These are phyloP conservation scores for Drosophila dives DNA, from an alignment of 2,888 invertebrate genomes.

Conservation along the genomic window DNA sequence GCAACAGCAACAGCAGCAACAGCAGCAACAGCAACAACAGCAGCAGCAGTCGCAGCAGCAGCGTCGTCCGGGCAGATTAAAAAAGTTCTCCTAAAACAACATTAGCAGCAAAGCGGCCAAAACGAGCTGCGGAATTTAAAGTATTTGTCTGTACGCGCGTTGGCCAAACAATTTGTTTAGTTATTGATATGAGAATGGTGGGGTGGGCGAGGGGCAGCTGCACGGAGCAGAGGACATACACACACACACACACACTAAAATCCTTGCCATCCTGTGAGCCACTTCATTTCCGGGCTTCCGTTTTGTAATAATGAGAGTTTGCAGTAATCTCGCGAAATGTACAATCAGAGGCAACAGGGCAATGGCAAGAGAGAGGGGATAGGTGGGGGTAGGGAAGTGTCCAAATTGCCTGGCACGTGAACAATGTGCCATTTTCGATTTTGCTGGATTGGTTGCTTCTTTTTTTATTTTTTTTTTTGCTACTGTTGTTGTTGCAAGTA, in stretches of 20 bases:
- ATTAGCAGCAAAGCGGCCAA: slow-evolving; percentile 62
- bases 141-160: slow-evolving; percentile 68
- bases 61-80: slow-evolving; percentile 68
- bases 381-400: background rate
- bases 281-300: slow-evolving; percentile 81
- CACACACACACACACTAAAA: slow-evolving; percentile 14
- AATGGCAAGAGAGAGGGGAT: background rate
- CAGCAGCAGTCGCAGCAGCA: slow-evolving; percentile 27
- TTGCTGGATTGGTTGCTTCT: slow-evolving; percentile 43
- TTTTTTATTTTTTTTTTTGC: background rate
- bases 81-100: slow-evolving; percentile 79
- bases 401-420: slow-evolving; percentile 64
- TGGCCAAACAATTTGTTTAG: slow-evolving; percentile 78
- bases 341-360: slow-evolving; percentile 55
- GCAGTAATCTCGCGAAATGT: slow-evolving; percentile 76
- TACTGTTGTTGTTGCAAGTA: slow-evolving; percentile 13
- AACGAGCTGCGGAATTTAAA: slow-evolving; percentile 66
- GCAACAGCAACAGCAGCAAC: slow-evolving; percentile 36
- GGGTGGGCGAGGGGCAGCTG: background rate
- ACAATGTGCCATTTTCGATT: slow-evolving; percentile 73
- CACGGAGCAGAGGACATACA: background rate
- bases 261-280: slow-evolving; percentile 62
- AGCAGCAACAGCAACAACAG: slow-evolving; percentile 39
- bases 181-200: slow-evolving; percentile 69
- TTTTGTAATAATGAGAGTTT: slow-evolving; percentile 80